Base-by-base conservation (phyloP, 2,797 vertebrate species). In the Xyrichtys novacula region DNA sequence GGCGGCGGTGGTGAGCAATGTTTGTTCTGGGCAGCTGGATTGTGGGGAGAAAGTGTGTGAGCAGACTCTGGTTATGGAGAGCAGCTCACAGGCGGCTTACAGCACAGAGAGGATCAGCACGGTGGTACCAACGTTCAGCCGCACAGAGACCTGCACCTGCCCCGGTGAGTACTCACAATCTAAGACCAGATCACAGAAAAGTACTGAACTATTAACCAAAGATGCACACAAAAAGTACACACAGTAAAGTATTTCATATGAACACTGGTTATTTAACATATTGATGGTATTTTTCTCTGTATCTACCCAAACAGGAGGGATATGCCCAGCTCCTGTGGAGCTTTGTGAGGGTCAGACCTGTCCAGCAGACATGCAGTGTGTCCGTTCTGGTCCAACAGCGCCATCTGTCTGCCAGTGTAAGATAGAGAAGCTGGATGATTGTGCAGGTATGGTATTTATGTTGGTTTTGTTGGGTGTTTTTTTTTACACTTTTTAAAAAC, bases 41-140 rank as follows among this genome's bases (percentile, higher is more conserved):
- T 99, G 98, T 46, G 97, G 96, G 0, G 91, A 95, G 72, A 92
- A 89, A 62, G 93, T 94, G 76, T 99, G 98, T 73, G 95, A 98
- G 36, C 95, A 95, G 76, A 95, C 85, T 32, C 75, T 97, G 31
- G 90, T 88, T 15, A 75, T 97, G 89, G 96, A 98, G 46, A 88
- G 93, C 1, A 91, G 86, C 2, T 50, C 89, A 0, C 88, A 95
- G 80, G 93, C 96, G 17, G 95, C 95, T 0, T 96, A 98, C 85
- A 97, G 94, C 91, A 98, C 96, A 0, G 95, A 97, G 62, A 94
- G 93, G 92, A 32, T 97, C 85, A 97, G 97, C 74, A 93, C 98
- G 44, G 95, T 97, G 78, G 94, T 95, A 6, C 96, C 96, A 0
- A 93, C 90, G 40, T 94, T 94, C 78, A 85, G 75, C 53, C 77